Conservation (phyloP, 2,888 invertebrate species). For the Melieria crassipennis region DNA sequence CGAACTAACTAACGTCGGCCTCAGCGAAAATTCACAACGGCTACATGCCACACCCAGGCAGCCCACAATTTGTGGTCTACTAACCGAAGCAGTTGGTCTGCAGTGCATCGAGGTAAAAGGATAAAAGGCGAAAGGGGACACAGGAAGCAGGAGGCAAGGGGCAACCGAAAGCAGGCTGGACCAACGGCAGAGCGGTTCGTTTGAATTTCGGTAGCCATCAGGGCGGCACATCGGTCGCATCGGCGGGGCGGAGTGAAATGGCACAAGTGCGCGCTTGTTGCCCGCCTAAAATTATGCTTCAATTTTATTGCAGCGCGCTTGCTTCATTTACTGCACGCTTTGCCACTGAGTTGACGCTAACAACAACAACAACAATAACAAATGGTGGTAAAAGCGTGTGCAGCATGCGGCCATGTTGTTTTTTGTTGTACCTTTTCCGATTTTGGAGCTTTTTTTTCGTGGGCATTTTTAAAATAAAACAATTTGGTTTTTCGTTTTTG, state of each 20-base stretch:
- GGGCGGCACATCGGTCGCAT: neutral
- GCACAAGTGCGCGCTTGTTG: conserved; percentile 34
- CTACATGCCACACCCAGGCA: conserved; percentile 56
- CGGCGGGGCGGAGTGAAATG: conserved; percentile 51
- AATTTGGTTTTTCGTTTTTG: conserved; percentile 3
- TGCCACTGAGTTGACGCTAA: neutral
- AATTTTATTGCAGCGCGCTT: conserved; percentile 26
- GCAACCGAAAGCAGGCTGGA: neutral
- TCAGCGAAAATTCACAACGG: conserved; percentile 3
- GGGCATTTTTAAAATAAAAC: too few species aligned
- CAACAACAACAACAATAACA: neutral
- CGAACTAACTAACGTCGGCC: too few species aligned
- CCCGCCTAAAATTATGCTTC: conserved; percentile 59
- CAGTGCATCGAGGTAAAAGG: conserved; percentile 37
- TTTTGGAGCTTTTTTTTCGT: too few species aligned
- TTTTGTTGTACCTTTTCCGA: too few species aligned
- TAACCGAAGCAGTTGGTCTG: conserved; percentile 43
- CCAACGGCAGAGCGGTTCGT: neutral
- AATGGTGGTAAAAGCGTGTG: too few species aligned
- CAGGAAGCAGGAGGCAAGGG: neutral
- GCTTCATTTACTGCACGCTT: conserved; percentile 4
- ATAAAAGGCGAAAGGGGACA: neutral
- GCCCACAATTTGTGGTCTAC: conserved; percentile 59
- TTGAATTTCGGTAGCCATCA: too few species aligned
- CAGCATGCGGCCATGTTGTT: too few species aligned